Base-by-base conservation (phyloP, 2,797 vertebrate genomes). In the Melopsittacus undulatus region DNA sequence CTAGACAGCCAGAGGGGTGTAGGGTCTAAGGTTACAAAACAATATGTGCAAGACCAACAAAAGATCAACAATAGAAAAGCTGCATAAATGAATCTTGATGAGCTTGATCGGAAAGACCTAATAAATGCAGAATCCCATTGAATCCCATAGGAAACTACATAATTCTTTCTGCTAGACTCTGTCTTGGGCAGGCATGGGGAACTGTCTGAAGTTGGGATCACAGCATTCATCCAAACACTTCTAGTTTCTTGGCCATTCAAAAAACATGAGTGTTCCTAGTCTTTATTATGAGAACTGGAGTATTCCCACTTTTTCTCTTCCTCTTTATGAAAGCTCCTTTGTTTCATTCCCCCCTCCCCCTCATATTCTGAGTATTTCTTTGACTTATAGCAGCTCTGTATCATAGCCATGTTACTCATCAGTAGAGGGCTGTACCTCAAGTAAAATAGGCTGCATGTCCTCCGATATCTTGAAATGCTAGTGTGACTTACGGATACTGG, bases 401-500 rank as follows among this genome's bases (percentile, higher is more conserved):
- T 85, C 52, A 57, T 11, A 64, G 23, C 21, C 67, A 75, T 2
- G 2, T 87, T 90, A 78, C 29, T 95, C 85, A 87, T 76, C 74
- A 76, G 12, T 18, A 75, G 67, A 94, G n/a, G 24, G 26, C 24
- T 79, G 52, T 84, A 83, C 64, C 48, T 73, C 64, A 81, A 90
- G 40, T 84, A 52, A 86, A 96, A 88, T 38, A 89, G 38, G 43
- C 30, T 84, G 22, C 2, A 2, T 49, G 57, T 74, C 9, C 75
- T 54, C 22, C 32, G 84, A 91, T 94, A 84, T 92, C 93, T 94
- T 87, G 42, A 95, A 89, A 91, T 43, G 40, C 18, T 94, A 40
- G 72, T 90, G 83, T 80, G 72, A 87, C 72, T 94, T 92, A 80
- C 1, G 5, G 52, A 87, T 83, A 70, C 80, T 88, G 16, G 56